Conservation (phyloP, 1,140 invertebrate genomes). For the Mamestra configurata region DNA sequence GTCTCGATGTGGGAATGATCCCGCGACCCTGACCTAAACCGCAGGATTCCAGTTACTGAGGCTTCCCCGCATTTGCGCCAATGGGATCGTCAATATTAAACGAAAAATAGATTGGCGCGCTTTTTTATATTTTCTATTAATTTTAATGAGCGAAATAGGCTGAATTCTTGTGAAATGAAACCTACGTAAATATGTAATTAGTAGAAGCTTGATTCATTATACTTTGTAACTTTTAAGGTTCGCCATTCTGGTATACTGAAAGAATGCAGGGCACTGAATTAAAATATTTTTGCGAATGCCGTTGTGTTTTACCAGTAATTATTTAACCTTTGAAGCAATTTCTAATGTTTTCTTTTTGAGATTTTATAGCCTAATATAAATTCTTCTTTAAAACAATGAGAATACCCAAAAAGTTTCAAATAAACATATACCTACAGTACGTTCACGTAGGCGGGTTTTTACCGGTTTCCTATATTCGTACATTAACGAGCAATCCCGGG, state of each 20-base stretch:
- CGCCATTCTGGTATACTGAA: neutral
- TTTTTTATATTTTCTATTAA: neutral
- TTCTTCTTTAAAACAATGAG: too few relatives aligned
- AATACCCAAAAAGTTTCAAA: neutral
- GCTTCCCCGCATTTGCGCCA: neutral
- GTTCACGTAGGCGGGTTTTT: too few relatives aligned
- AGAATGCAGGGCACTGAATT: neutral
- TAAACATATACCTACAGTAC: neutral
- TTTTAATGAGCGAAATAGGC: neutral
- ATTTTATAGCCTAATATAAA: neutral
- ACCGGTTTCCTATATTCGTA: too few relatives aligned
- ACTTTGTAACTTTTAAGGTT: neutral
- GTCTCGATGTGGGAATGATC: neutral
- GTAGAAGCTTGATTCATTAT: neutral
- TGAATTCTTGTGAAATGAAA: neutral
- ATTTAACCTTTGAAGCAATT: neutral
- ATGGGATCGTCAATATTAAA: slow-evolving; percentile 12
- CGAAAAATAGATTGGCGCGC: neutral
- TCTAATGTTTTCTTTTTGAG: neutral
- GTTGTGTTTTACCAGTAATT: neutral
- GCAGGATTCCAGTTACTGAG: neutral
- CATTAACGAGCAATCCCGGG: too few relatives aligned
- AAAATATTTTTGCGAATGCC: slow-evolving; percentile 8
- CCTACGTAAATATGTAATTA: neutral
- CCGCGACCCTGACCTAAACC: neutral